A percentile compares a stretch with the other conserved stretches of the same genome.
Conservation (phyloP, 2,113 vertebrate genomes). For the Pungitius pungitius region DNA sequence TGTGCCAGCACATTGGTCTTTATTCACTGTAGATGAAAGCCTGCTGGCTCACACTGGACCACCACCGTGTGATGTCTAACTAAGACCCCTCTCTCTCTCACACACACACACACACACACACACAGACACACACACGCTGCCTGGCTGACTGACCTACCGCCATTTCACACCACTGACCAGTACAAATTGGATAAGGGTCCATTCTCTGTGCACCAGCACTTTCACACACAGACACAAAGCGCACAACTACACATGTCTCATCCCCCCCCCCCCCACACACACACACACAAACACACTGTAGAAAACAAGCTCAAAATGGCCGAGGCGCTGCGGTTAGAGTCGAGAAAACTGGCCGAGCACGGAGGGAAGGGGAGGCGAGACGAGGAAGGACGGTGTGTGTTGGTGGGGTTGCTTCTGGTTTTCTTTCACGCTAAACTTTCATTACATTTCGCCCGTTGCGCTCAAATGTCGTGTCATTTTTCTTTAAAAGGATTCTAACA, state of each 20-base stretch:
- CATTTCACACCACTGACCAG: conserved; percentile 85
- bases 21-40: conserved; percentile 60
- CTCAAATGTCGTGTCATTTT: not conserved
- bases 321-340: conserved; percentile 52
- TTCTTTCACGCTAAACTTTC: not conserved
- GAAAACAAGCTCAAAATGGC: conserved; percentile 74
- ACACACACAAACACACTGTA: conserved; percentile 24
- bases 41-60: conserved; percentile 41
- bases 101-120: conserved; percentile 15
- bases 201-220: conserved; percentile 81
- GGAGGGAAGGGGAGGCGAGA: conserved; percentile 29
- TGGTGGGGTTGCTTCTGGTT: not conserved
- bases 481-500: not conserved
- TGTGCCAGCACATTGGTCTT: conserved; percentile 13
- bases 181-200: conserved; percentile 85
- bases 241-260: conserved; percentile 9
- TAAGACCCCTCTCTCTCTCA: conserved; percentile 29
- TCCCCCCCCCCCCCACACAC: conserved; percentile 27
- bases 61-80: conserved; percentile 52
- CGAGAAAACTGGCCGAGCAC: conserved; percentile 56
- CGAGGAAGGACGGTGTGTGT: conserved; percentile 10
- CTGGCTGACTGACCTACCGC: conserved; percentile 77
- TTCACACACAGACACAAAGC: conserved; percentile 62
- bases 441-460: not conserved
- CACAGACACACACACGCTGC: conserved; percentile 27